These are phyloP conservation scores for Theropithecus gelada DNA, from an alignment of 2,113 vertebrate species.

Conservation along the genomic window DNA sequence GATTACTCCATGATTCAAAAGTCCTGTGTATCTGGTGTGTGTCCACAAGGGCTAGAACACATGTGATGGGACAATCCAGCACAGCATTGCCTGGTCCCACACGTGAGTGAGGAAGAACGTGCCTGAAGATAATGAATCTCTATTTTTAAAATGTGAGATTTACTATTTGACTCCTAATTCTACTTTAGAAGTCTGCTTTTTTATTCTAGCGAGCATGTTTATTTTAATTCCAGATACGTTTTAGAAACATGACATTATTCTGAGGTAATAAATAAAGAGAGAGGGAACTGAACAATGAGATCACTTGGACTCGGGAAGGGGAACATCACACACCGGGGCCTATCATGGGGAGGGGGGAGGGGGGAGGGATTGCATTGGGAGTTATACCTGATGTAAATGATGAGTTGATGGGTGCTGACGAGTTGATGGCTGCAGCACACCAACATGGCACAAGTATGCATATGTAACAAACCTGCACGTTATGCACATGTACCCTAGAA, in stretches of 20 bases:
- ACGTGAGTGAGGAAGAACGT: conserved; percentile 25
- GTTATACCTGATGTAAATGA: too few relatives aligned
- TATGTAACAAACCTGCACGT: too few relatives aligned
- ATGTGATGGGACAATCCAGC: not conserved
- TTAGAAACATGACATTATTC: conserved; percentile 66
- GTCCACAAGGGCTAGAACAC: conserved; percentile 57
- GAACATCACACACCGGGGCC: too few relatives aligned
- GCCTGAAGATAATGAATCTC: conserved; percentile 45
- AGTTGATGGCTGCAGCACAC: too few relatives aligned
- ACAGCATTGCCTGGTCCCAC: conserved; percentile 45
- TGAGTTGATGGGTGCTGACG: too few relatives aligned
- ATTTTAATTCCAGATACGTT: conserved; percentile 65
- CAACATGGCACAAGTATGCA: too few relatives aligned
- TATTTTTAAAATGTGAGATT: conserved; percentile 58
- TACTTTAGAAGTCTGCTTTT: conserved; percentile 61
- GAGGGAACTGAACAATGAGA: not conserved
- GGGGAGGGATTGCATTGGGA: too few relatives aligned
- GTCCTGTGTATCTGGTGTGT: conserved; percentile 64
- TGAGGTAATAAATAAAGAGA: conserved; percentile 64
- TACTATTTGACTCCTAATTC: conserved; percentile 40
- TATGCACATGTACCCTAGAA: too few relatives aligned
- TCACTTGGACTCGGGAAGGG: too few relatives aligned
- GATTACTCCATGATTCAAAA: conserved; percentile 51
- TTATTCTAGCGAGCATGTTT: conserved; percentile 67
- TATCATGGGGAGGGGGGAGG: too few relatives aligned